These are phyloP conservation scores for Ctenopoma kingsleyae DNA, from an alignment of 2,797 vertebrate genomes.

Conservation along the genomic window DNA sequence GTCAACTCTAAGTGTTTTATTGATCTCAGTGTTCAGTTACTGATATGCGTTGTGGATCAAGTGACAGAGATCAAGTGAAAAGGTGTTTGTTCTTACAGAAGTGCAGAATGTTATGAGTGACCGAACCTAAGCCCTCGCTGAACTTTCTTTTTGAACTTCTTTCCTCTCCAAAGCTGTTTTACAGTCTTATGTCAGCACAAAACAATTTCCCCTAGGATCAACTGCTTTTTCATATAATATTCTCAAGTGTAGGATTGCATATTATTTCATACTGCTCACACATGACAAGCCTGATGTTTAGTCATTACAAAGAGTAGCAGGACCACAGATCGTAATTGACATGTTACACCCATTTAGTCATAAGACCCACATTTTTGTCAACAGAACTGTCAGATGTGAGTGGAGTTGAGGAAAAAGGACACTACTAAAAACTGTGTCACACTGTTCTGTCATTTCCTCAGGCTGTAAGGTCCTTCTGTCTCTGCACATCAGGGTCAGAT, in stretches of 20 bases:
- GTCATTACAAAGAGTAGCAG: neutral
- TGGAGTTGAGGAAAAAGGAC: conserved; percentile 39
- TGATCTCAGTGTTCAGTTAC: conserved; percentile 17
- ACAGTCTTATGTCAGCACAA: conserved; percentile 58
- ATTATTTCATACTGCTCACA: neutral
- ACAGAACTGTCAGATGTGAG: conserved; percentile 19
- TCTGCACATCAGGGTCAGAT: conserved; percentile 59
- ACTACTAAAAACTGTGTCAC: conserved; percentile 55
- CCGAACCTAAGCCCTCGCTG: conserved; percentile 27
- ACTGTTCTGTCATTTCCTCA: conserved; percentile 60
- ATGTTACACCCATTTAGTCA: neutral
- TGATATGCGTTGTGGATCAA: conserved; percentile 1
- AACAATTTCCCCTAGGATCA: conserved; percentile 53
- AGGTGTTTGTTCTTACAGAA: conserved; percentile 14
- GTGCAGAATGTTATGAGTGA: conserved; percentile 14
- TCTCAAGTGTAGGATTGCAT: neutral
- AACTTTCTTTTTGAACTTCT: conserved; percentile 12
- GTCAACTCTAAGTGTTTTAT: neutral
- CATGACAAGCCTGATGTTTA: conserved; percentile 1
- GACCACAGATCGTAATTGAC: neutral
- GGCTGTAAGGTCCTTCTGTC: conserved; percentile 61
- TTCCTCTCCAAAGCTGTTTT: conserved; percentile 38
- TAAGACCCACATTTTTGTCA: conserved; percentile 7
- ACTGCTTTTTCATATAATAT: neutral
- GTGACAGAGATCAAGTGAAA: conserved; percentile 13